These are phyloP conservation scores for Aegypius monachus DNA, from an alignment of 2,113 vertebrate species.

Conservation along the genomic window DNA sequence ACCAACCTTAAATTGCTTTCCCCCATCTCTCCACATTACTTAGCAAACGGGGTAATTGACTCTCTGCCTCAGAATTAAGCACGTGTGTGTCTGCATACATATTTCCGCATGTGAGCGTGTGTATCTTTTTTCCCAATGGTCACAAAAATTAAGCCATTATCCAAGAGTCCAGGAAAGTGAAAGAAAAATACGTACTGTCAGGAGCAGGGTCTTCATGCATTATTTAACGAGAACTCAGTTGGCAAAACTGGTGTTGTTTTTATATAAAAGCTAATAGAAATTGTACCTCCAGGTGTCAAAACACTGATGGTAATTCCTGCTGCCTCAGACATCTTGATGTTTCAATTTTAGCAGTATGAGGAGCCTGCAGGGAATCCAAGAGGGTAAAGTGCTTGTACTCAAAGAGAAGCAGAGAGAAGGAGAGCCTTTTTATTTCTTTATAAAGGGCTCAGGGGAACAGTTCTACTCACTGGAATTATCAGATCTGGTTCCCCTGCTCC, in stretches of 20 bases:
- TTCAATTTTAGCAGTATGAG: constrained; percentile 71
- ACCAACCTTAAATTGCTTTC: not conserved
- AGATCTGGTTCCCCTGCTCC: constrained; percentile 52
- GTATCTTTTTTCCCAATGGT: not conserved
- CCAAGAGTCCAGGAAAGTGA: constrained; percentile 11
- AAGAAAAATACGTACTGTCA: constrained; percentile 36
- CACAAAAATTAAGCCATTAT: constrained; percentile 12
- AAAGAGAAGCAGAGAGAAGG: constrained; percentile 63
- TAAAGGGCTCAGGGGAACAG: constrained; percentile 63
- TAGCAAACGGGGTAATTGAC: not conserved
- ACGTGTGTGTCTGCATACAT: fast-evolving
- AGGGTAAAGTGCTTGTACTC: constrained; percentile 67
- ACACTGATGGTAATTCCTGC: constrained; percentile 66
- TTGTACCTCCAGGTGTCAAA: constrained; percentile 70
- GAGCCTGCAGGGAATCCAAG: constrained; percentile 68
- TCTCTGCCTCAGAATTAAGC: not conserved
- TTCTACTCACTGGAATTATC: constrained; percentile 56
- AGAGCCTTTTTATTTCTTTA: constrained; percentile 66
- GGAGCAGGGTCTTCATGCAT: constrained; percentile 57
- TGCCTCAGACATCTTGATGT: constrained; percentile 71
- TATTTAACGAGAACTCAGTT: constrained; percentile 61
- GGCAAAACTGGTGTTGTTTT: constrained; percentile 65
- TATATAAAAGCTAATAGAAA: constrained; percentile 72
- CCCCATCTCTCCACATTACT: not conserved
- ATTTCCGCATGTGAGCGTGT: fast-evolving